Evolutionary conservation across 30 jellyfish, hydroid and myxozoan genomes (phyloP), one percentile per base, ranked within the genome.

Genomic region (Rhopilema esculentum): DNA sequence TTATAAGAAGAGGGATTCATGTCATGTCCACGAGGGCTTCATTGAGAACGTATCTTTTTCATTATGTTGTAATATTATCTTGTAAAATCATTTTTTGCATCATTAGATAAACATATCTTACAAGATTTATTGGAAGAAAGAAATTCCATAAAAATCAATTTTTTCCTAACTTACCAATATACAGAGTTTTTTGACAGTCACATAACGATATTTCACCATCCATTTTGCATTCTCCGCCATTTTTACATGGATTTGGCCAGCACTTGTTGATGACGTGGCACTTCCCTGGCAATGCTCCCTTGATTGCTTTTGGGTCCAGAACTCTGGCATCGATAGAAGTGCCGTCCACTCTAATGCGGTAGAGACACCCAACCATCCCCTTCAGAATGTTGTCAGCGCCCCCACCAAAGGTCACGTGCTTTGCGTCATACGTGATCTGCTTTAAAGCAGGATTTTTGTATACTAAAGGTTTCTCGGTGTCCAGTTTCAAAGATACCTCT

Each of bases 301-400:
- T 61, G 63, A 76, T 78, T 40, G 53, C 49, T n/a, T 49, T 82
- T n/a, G 40, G 27, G 21, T 88, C 89, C 16, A 96, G 91, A 12
- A 78, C 23, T 18, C 89, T 86, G 31, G 88, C 93, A 53, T 80
- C 97, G 79, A 96, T 84, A 0, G 53, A 77, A 50, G 96, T 91
- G 33, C 86, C 82, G 52, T 96, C 99, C 15, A 96, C 83, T 67
- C 79, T 71, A 24, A 96, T 77, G 68, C 89, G 90, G 85, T 96
- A 83, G 27, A 96, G 69, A 84, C 99, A 96, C 20, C 99, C 99
- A 18, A 69, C 92, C 63, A 96, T 91, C 21, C 99, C 99, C 4
- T 77, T 62, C 31, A 90, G 73, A 21, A 89, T 73, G 25, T 88
- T 83, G 53, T 96, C 99, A 19, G 96, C 97, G 0, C 99, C 99